Evolutionary conservation across 2,113 vertebrate species (phyloP).

Genomic region (Pseudorhombus dupliciocellatus): DNA sequence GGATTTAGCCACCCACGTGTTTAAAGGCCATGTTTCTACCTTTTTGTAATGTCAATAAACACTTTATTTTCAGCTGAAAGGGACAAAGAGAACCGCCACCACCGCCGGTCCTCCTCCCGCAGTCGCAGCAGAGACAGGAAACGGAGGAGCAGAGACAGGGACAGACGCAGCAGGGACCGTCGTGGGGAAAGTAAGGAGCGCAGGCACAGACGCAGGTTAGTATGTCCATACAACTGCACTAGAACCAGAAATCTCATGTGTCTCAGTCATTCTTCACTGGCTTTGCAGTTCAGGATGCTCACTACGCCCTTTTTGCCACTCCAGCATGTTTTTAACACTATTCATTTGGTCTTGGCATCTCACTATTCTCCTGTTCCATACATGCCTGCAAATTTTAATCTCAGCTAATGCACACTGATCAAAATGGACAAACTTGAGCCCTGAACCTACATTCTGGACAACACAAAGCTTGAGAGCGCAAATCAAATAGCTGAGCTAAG

Average conservation of each 20-base stretch:
- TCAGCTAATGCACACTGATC: neutral
- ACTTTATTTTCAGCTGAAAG: slow-evolving; percentile 77
- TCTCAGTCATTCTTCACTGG: neutral
- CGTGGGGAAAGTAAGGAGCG: slow-evolving; percentile 89
- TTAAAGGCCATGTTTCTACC: neutral
- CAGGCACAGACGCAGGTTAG: slow-evolving; percentile 84
- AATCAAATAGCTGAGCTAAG: neutral
- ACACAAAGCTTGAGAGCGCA: neutral
- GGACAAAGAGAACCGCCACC: slow-evolving; percentile 92
- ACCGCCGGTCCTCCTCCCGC: slow-evolving; percentile 88
- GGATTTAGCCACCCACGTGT: neutral
- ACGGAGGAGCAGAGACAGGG: slow-evolving; percentile 84
- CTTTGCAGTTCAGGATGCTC: neutral
- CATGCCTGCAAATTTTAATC: neutral
- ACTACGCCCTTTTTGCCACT: neutral
- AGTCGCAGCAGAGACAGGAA: slow-evolving; percentile 90
- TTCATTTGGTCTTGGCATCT: neutral
- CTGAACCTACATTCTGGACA: neutral
- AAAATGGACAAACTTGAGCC: neutral
- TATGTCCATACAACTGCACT: neutral
- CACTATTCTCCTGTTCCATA: neutral
- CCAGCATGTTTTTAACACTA: neutral
- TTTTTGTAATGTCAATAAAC: slow-evolving; percentile 1
- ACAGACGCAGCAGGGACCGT: slow-evolving; percentile 83
- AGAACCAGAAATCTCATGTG: neutral